Conservation (phyloP, 2,113 vertebrate species). For the Calyptomena viridis region DNA sequence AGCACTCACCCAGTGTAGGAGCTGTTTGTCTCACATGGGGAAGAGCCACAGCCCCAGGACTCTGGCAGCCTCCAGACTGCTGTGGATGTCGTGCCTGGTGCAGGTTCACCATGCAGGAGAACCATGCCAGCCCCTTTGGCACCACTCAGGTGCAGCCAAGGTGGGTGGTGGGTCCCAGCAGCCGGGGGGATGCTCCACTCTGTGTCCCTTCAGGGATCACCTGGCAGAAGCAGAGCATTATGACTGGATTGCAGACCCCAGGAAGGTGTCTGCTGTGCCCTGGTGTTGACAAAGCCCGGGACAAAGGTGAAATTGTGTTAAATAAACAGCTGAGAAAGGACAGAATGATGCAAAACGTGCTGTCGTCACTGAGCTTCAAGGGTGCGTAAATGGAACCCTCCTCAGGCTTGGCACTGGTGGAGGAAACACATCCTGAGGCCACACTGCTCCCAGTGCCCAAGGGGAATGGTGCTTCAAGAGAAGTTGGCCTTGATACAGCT, state of each 20-base stretch:
- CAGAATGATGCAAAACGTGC: background rate
- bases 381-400: background rate
- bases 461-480: background rate
- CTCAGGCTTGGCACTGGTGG: background rate
- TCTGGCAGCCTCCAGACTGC: background rate
- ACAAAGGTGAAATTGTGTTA: background rate
- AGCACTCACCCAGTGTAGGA: background rate
- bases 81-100: accelerated
- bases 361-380: background rate
- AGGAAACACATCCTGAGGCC: background rate
- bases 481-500: background rate
- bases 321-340: background rate
- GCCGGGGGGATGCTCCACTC: background rate
- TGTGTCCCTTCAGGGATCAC: background rate
- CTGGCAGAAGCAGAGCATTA: background rate
- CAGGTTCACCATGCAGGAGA: accelerated
- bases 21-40: background rate
- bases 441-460: background rate
- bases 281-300: background rate
- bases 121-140: background rate
- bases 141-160: accelerated
- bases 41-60: background rate
- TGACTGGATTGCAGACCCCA: accelerated
- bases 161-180: background rate
- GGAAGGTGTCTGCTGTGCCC: background rate